phyloP scores from a whole-genome alignment of 2,113 vertebrate genomes.

The Scatophagus argus region DNA sequence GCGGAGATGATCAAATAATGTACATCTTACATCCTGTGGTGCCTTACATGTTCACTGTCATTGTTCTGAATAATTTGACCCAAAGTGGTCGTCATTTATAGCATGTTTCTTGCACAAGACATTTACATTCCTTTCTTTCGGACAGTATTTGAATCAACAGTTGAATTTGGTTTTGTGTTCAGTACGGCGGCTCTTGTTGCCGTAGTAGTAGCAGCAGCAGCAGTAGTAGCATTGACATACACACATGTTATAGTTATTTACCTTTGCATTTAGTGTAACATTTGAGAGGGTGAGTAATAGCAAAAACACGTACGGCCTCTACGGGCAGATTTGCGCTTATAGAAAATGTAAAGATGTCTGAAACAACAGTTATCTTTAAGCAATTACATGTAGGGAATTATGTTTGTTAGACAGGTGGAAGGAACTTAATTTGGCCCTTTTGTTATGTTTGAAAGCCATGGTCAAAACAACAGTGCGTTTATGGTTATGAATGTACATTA shows the following conservation, averaged over 20 bases:
- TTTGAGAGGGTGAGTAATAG: neutral
- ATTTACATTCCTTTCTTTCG: conserved; percentile 33
- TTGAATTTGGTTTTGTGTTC: conserved; percentile 50
- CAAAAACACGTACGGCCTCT: neutral
- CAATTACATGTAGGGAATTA: too few relatives aligned
- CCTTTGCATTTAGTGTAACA: neutral
- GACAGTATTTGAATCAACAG: conserved; percentile 63
- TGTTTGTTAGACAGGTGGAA: neutral
- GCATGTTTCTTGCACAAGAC: conserved; percentile 6
- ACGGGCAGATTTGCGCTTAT: neutral
- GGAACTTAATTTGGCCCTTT: neutral
- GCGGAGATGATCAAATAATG: conserved; percentile 60
- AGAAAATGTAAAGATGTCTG: neutral
- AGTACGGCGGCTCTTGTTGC: conserved; percentile 9
- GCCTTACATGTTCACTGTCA: conserved; percentile 39
- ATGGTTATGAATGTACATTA: neutral
- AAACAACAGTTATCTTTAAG: neutral
- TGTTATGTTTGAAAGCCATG: neutral
- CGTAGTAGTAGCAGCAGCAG: conserved; percentile 7
- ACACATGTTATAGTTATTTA: neutral
- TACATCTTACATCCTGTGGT: conserved; percentile 47
- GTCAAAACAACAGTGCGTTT: neutral
- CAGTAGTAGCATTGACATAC: conserved; percentile 28
- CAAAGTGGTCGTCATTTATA: conserved; percentile 13
- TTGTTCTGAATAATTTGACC: conserved; percentile 34